phyloP scores from a whole-genome alignment of 1,140 invertebrate genomes.

The Doryteuthis pealeii region DNA sequence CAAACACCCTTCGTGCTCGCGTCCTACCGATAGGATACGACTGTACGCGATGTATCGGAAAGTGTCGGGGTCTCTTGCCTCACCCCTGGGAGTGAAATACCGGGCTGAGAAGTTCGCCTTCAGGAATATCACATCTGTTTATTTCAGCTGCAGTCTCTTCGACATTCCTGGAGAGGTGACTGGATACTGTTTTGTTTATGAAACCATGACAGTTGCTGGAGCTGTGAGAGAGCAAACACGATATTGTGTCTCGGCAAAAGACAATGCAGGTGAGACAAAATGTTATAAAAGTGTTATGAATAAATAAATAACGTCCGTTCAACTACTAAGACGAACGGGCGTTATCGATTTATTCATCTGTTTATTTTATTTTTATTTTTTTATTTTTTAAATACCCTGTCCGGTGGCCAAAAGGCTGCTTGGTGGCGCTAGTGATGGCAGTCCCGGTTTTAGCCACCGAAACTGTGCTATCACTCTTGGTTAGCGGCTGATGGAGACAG shows the following conservation, averaged over 20 bases:
- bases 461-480: too few relatives aligned
- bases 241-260: slow-evolving; percentile 33
- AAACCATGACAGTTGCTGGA: slow-evolving; percentile 32
- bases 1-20: slow-evolving; percentile 36
- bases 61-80: slow-evolving; percentile 32
- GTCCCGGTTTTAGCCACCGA: too few relatives aligned
- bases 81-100: slow-evolving; percentile 35
- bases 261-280: slow-evolving; percentile 37
- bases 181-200: slow-evolving; percentile 45
- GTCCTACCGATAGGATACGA: slow-evolving; percentile 34
- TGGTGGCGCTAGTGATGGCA: too few relatives aligned
- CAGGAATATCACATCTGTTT: slow-evolving; percentile 26
- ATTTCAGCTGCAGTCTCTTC: slow-evolving; percentile 35
- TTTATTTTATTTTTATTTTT: too few relatives aligned
- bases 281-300: slow-evolving; percentile 4
- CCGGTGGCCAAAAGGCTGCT: too few relatives aligned
- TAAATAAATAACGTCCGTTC: too few relatives aligned
- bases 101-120: slow-evolving; percentile 30
- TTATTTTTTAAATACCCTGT: too few relatives aligned
- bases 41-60: slow-evolving; percentile 29
- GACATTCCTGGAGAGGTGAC: slow-evolving; percentile 15
- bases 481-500: too few relatives aligned
- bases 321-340: too few relatives aligned
- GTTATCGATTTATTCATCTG: too few relatives aligned
- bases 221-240: slow-evolving; percentile 35